A percentile compares a stretch with the other conserved stretches of the same genome.
These are phyloP conservation scores for Anguilla anguilla DNA, from an alignment of 2,797 vertebrate genomes.

Conservation along the genomic window DNA sequence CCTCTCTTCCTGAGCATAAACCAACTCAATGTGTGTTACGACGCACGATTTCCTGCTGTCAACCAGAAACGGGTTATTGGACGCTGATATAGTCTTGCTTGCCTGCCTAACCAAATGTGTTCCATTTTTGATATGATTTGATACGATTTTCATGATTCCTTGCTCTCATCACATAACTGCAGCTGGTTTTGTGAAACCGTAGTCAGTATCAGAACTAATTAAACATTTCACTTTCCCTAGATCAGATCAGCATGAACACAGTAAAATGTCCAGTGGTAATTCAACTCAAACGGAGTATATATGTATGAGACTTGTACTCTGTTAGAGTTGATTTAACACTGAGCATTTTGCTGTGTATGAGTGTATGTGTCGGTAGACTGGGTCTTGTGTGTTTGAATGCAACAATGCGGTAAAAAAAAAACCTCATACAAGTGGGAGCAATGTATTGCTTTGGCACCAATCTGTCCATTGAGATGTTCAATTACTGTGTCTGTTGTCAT, in stretches of 20 bases:
- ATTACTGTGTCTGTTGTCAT: slow-evolving; percentile 26
- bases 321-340: too few species aligned
- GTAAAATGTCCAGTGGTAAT: too few species aligned
- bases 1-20: slow-evolving; percentile 38
- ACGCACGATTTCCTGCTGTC: background rate
- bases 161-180: slow-evolving; percentile 1
- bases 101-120: slow-evolving; percentile 37
- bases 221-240: background rate
- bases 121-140: slow-evolving; percentile 23
- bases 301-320: too few species aligned
- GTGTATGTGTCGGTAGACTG: background rate
- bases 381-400: background rate
- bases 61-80: slow-evolving; percentile 41
- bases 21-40: background rate
- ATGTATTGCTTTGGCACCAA: background rate
- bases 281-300: too few species aligned
- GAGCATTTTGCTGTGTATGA: too few species aligned
- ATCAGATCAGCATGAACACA: background rate
- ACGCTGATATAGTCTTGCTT: slow-evolving; percentile 53
- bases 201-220: background rate
- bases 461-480: background rate
- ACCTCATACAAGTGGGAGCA: background rate
- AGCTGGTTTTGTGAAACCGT: background rate
- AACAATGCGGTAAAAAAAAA: background rate
- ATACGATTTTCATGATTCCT: background rate